Percentiles rank a stretch among this genome's conserved stretches.
These are phyloP conservation scores for Metalampra italica DNA, from an alignment of 2,888 invertebrate species.

Conservation along the genomic window DNA sequence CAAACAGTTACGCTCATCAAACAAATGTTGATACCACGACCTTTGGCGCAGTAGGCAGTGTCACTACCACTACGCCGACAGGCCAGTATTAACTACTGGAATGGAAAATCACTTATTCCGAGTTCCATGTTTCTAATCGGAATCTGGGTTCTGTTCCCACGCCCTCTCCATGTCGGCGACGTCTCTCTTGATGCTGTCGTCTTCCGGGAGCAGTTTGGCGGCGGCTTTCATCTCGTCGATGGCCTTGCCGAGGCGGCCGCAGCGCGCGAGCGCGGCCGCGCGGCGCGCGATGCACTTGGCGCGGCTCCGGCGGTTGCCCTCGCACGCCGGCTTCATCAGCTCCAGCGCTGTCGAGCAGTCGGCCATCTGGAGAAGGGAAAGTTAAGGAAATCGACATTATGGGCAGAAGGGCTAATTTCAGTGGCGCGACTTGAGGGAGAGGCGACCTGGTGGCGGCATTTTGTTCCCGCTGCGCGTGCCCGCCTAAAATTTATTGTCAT, in stretches of 20 bases:
- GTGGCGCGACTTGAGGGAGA: too few relatives aligned
- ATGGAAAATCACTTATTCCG: too few relatives aligned
- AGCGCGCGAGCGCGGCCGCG: conserved; percentile 84
- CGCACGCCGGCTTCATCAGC: conserved; percentile 84
- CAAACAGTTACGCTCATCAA: too few relatives aligned
- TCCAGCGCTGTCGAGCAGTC: conserved; percentile 85
- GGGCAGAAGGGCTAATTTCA: too few relatives aligned
- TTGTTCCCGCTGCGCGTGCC: too few relatives aligned
- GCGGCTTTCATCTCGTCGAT: conserved; percentile 87
- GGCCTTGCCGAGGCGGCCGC: conserved; percentile 84
- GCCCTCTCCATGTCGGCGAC: conserved; percentile 87
- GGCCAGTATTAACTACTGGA: too few relatives aligned
- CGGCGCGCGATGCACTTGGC: conserved; percentile 86
- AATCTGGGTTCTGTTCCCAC: conserved; percentile 86
- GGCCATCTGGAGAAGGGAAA: conserved; percentile 42
- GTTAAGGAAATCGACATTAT: background rate
- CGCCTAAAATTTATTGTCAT: too few relatives aligned
- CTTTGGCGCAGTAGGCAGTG: too few relatives aligned
- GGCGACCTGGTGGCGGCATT: too few relatives aligned
- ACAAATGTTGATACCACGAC: too few relatives aligned
- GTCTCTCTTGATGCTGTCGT: conserved; percentile 80
- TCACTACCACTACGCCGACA: too few relatives aligned
- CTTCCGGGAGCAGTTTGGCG: conserved; percentile 80
- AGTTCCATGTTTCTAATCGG: too few relatives aligned
- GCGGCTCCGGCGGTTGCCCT: conserved; percentile 83